phyloP scores from a whole-genome alignment of 2,113 vertebrate genomes.

The Sialia sialis region DNA sequence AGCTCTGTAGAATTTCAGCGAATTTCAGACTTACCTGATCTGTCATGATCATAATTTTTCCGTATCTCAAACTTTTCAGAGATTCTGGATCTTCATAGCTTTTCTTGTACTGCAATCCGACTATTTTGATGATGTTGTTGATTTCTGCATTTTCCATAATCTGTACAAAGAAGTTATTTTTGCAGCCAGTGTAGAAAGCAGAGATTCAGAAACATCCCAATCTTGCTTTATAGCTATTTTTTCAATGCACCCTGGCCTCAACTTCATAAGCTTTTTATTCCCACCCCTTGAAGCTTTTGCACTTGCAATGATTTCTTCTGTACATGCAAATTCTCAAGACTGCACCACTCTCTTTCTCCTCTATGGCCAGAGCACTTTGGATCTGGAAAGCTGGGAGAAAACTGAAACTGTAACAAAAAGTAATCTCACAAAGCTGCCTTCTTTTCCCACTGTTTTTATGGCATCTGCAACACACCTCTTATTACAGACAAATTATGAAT shows the following conservation, averaged over 20 bases:
- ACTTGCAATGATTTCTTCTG: not conserved
- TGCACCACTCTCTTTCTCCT: not conserved
- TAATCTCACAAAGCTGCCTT: not conserved
- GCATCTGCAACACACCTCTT: not conserved
- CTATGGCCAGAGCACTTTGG: not conserved
- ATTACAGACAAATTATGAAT: not conserved
- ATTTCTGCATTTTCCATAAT: conserved; percentile 99
- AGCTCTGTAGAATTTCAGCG: not conserved
- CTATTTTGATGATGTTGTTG: conserved; percentile 99
- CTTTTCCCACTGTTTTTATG: not conserved
- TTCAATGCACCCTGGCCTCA: not conserved
- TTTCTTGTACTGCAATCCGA: conserved; percentile 98
- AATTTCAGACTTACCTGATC: conserved; percentile 86
- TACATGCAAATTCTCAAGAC: not conserved
- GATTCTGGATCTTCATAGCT: conserved; percentile 98
- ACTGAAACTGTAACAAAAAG: not conserved
- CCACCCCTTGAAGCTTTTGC: not conserved
- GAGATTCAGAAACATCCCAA: not conserved
- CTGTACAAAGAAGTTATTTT: conserved; percentile 56
- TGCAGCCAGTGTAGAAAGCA: not conserved
- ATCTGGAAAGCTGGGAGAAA: not conserved
- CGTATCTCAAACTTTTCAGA: conserved; percentile 90
- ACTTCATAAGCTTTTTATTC: not conserved
- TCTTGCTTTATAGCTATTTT: not conserved
- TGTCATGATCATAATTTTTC: conserved; percentile 99